Evolutionary conservation across 2,113 vertebrate species (phyloP).

Genomic region (Psilopsiagon aymara): DNA sequence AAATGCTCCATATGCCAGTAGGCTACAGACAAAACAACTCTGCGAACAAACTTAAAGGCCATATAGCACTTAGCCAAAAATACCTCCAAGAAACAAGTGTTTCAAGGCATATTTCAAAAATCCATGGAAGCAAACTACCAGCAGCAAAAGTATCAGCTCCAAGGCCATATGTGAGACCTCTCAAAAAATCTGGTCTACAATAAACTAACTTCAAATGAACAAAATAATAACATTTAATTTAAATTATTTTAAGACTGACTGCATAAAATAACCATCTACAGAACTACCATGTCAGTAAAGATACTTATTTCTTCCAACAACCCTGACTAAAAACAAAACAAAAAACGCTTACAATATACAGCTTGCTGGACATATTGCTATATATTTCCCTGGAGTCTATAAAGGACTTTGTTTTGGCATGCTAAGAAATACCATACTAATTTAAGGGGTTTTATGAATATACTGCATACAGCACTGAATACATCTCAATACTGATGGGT

Average conservation of each 20-base stretch:
- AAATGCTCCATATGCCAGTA: not conserved
- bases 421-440: not conserved
- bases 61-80: not conserved
- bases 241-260: not conserved
- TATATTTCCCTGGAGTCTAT: not conserved
- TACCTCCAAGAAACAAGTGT: not conserved
- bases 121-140: not conserved
- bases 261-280: not conserved
- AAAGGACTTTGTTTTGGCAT: not conserved
- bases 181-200: not conserved
- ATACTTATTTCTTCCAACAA: not conserved
- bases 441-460: not conserved
- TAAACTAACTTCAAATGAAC: not conserved
- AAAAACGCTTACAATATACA: accelerated
- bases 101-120: not conserved
- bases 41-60: not conserved
- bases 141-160: not conserved
- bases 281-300: not conserved
- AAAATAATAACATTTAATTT: not conserved
- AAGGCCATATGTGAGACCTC: not conserved
- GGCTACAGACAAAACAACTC: not conserved
- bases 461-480: not conserved
- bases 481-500: not conserved
- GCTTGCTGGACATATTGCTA: not conserved
- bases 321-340: not conserved